Conservation (phyloP, 2,888 invertebrate species). For the Cryptocheilus praepositus region DNA sequence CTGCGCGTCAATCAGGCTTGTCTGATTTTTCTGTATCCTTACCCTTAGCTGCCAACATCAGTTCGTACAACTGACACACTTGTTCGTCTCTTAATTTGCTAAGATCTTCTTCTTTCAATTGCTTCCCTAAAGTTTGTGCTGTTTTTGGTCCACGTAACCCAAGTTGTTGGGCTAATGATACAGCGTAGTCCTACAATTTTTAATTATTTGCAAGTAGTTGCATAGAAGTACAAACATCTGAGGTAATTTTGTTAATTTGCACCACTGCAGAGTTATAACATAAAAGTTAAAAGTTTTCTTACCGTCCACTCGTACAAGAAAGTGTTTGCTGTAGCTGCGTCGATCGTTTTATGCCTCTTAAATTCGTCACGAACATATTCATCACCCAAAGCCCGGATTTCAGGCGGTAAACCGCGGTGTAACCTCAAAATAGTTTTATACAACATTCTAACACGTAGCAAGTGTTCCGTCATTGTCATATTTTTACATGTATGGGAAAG, state of each 20-base stretch:
- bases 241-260: not conserved
- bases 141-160: constrained; percentile 80
- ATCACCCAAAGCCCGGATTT: constrained; percentile 84
- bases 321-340: constrained; percentile 81
- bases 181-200: constrained; percentile 84
- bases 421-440: constrained; percentile 88
- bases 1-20: constrained; percentile 27
- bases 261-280: not conserved
- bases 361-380: constrained; percentile 90
- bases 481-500: not conserved
- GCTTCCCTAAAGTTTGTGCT: constrained; percentile 79
- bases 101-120: constrained; percentile 79
- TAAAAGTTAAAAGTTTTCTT: constrained; percentile 61
- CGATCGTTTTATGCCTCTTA: constrained; percentile 86
- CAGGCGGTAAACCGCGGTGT: constrained; percentile 85
- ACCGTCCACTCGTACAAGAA: constrained; percentile 95
- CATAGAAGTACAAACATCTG: constrained; percentile 9
- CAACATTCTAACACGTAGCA: constrained; percentile 81
- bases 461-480: constrained; percentile 75
- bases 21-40: constrained; percentile 46
- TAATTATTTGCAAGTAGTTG: too few species aligned
- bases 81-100: constrained; percentile 88
- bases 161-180: constrained; percentile 84
- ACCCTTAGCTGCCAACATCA: constrained; percentile 83
- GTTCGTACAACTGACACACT: constrained; percentile 88